Percentiles rank a stretch among this genome's conserved stretches.
Evolutionary conservation across 30 jellyfish, hydroid and myxozoan genomes (phyloP).

Genomic region (Pseudorhiza aurosa): DNA sequence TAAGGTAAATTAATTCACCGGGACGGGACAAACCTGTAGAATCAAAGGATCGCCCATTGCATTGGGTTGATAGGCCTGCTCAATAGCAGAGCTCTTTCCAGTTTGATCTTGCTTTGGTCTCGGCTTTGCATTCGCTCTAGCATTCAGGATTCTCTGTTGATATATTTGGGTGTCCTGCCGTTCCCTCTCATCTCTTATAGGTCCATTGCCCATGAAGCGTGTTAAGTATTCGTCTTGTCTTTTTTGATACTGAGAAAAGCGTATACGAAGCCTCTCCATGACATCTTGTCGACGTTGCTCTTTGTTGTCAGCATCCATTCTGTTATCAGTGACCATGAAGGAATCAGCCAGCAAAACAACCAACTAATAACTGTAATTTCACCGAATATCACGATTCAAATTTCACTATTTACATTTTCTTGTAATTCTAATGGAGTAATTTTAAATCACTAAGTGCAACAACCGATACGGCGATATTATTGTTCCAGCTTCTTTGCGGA

Average conservation of each 20-base stretch:
- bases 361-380: slow-evolving; percentile 10
- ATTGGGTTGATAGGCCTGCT: slow-evolving; percentile 63
- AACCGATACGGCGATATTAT: slow-evolving; percentile 57
- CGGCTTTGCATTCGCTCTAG: slow-evolving; percentile 69
- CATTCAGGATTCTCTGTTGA: slow-evolving; percentile 75
- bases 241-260: slow-evolving; percentile 81
- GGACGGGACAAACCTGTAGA: slow-evolving; percentile 60
- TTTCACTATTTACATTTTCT: slow-evolving; percentile 32
- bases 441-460: slow-evolving; percentile 56
- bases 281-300: slow-evolving; percentile 86
- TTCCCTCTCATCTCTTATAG: slow-evolving; percentile 78
- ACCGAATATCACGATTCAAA: slow-evolving; percentile 7
- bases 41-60: slow-evolving; percentile 78
- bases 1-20: neutral
- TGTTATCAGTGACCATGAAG: slow-evolving; percentile 65
- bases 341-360: slow-evolving; percentile 31
- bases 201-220: slow-evolving; percentile 66
- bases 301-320: slow-evolving; percentile 85
- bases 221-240: slow-evolving; percentile 67
- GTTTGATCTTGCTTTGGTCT: slow-evolving; percentile 67
- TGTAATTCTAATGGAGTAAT: slow-evolving; percentile 42
- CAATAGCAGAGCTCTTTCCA: slow-evolving; percentile 53
- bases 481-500: slow-evolving; percentile 82
- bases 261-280: slow-evolving; percentile 84
- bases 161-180: slow-evolving; percentile 79